phyloP scores from a whole-genome alignment of 2,888 invertebrate species.

The Iselma pallidipennis region DNA sequence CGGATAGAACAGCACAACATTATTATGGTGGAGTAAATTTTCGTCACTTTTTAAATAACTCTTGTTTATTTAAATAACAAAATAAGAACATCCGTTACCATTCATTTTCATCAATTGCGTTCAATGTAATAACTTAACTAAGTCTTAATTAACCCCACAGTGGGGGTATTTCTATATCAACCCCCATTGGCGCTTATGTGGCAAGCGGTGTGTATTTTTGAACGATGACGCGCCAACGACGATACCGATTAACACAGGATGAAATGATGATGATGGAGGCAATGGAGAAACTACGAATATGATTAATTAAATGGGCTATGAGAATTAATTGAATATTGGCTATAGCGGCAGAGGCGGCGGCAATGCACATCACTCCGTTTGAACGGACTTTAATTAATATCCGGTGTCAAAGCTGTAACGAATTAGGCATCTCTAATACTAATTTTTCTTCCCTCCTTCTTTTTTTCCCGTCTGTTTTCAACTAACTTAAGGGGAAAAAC shows the following conservation, averaged over 20 bases:
- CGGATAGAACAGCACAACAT: conserved; percentile 3
- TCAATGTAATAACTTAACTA: conserved; percentile 39
- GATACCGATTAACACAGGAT: not conserved
- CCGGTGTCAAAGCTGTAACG: conserved; percentile 25
- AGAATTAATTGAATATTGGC: conserved; percentile 41
- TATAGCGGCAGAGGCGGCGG: not conserved
- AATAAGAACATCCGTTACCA: conserved; percentile 20
- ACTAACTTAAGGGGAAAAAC: too few relatives aligned
- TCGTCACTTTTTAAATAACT: too few relatives aligned
- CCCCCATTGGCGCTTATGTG: conserved; percentile 27
- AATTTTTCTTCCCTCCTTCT: not conserved
- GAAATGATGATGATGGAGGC: not conserved
- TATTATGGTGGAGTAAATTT: not conserved
- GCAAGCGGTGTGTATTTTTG: not conserved
- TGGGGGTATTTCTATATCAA: conserved; percentile 50
- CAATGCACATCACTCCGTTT: conserved; percentile 12
- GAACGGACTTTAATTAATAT: conserved; percentile 39
- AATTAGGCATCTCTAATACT: not conserved
- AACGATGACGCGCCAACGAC: not conserved
- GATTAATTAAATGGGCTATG: conserved; percentile 42
- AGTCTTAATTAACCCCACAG: conserved; percentile 52
- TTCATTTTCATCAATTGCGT: conserved; percentile 32
- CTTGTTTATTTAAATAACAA: conserved; percentile 1
- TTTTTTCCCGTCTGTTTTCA: not conserved
- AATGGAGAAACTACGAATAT: conserved; percentile 26